phyloP scores from a whole-genome alignment of 2,888 invertebrate species.

The Leuctra nigra region DNA sequence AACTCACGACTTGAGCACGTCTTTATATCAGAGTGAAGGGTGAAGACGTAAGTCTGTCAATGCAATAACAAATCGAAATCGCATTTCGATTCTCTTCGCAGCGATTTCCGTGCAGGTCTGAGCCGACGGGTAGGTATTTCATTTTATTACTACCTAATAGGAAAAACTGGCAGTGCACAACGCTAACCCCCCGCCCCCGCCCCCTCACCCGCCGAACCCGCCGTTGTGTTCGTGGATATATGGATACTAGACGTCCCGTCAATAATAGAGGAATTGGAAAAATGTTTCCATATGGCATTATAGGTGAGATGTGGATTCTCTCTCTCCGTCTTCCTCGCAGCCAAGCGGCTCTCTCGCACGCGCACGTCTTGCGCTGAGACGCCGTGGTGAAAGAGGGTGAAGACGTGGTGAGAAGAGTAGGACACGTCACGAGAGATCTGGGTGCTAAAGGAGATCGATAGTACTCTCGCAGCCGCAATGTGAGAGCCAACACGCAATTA shows the following conservation, averaged over 20 bases:
- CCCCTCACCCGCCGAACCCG: not conserved
- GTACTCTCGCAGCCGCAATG: too few relatives aligned
- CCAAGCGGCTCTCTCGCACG: too few relatives aligned
- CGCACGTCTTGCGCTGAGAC: too few relatives aligned
- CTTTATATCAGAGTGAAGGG: too few relatives aligned
- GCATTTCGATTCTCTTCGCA: conserved; percentile 3
- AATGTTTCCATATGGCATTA: conserved; percentile 10
- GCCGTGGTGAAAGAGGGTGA: too few relatives aligned
- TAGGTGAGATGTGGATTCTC: not conserved
- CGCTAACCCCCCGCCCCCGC: not conserved
- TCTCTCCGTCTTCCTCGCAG: too few relatives aligned
- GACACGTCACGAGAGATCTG: too few relatives aligned
- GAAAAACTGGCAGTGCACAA: not conserved
- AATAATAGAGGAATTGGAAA: conserved; percentile 17
- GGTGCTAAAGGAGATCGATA: too few relatives aligned
- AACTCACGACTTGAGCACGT: too few relatives aligned
- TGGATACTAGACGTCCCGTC: conserved; percentile 10
- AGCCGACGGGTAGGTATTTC: not conserved
- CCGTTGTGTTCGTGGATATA: not conserved
- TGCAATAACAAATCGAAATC: conserved; percentile 6
- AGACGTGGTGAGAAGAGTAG: too few relatives aligned
- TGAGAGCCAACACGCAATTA: too few relatives aligned
- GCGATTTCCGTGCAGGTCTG: conserved; percentile 7
- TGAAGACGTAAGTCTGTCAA: too few relatives aligned
- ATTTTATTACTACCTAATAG: conserved; percentile 13